Percentiles rank a stretch among this genome's conserved stretches.
Conservation (phyloP, 1,140 invertebrate genomes). For the Aethina tumida region DNA sequence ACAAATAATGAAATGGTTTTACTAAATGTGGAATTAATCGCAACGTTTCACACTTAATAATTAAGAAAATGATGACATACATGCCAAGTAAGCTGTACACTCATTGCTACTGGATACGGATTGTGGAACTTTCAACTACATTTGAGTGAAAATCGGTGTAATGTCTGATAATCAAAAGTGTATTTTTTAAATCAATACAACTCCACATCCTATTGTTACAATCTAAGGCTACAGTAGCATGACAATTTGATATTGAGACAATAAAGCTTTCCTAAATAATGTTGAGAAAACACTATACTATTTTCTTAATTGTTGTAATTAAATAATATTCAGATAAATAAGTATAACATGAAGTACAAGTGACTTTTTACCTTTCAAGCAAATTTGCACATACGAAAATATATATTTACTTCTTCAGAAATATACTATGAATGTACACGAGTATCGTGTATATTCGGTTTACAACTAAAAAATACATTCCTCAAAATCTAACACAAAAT, state of each 20-base stretch:
- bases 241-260: conserved; percentile 17
- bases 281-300: background rate
- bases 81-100: no score
- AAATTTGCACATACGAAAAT: conserved; percentile 10
- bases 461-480: conserved; percentile 11
- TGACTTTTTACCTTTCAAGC: conserved; percentile 2
- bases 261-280: conserved; percentile 12
- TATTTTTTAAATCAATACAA: conserved; percentile 26
- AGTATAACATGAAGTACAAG: background rate
- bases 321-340: background rate
- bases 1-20: no score
- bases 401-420: conserved; percentile 6
- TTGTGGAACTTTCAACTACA: no score
- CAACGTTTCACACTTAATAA: no score
- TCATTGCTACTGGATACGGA: no score
- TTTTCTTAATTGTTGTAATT: background rate
- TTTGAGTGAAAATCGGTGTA: no score
- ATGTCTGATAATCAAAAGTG: conserved; percentile 26
- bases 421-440: conserved; percentile 12
- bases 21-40: no score
- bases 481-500: conserved; percentile 20
- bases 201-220: conserved; percentile 17
- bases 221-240: conserved; percentile 22
- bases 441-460: conserved; percentile 4
- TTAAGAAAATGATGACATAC: no score